Percentiles rank a stretch among this genome's conserved stretches.
phyloP scores from a whole-genome alignment of 2,888 invertebrate species.

The Phragmatobia fuliginosa region DNA sequence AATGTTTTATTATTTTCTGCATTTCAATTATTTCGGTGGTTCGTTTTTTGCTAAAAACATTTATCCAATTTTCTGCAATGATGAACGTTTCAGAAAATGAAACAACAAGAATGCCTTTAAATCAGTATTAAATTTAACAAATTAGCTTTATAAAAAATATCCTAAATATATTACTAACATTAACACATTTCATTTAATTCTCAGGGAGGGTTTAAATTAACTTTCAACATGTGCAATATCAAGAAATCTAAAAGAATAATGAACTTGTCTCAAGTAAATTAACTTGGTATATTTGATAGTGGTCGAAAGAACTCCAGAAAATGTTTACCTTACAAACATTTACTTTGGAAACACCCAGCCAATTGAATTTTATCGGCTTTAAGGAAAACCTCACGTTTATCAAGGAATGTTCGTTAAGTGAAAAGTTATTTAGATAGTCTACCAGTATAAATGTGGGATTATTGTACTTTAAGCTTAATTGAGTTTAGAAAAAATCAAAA shows the following conservation, averaged over 20 bases:
- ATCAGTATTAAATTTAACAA: background rate
- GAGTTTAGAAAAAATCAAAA: background rate
- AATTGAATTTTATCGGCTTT: slow-evolving; percentile 14
- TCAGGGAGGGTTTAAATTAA: background rate
- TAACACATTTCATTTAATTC: background rate
- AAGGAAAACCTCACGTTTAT: slow-evolving; percentile 9
- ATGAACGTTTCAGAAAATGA: background rate
- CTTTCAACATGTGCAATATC: background rate
- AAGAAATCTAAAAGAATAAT: background rate
- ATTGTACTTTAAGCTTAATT: slow-evolving; percentile 9
- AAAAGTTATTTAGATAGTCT: slow-evolving; percentile 8
- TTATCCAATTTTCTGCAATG: background rate
- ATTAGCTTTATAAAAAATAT: too few species aligned
- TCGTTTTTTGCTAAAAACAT: too few species aligned
- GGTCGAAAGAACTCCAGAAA: slow-evolving; percentile 10
- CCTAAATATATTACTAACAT: too few species aligned
- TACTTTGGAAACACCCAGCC: background rate
- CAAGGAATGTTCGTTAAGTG: slow-evolving; percentile 6
- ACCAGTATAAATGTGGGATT: slow-evolving; percentile 1
- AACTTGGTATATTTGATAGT: slow-evolving; percentile 17
- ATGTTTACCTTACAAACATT: slow-evolving; percentile 16
- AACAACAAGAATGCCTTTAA: background rate
- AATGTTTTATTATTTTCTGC: too few species aligned
- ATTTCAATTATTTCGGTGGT: too few species aligned
- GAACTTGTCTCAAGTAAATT: slow-evolving; percentile 24